phyloP scores from a whole-genome alignment of 1,140 invertebrate species.

The Drosophila serrata region DNA sequence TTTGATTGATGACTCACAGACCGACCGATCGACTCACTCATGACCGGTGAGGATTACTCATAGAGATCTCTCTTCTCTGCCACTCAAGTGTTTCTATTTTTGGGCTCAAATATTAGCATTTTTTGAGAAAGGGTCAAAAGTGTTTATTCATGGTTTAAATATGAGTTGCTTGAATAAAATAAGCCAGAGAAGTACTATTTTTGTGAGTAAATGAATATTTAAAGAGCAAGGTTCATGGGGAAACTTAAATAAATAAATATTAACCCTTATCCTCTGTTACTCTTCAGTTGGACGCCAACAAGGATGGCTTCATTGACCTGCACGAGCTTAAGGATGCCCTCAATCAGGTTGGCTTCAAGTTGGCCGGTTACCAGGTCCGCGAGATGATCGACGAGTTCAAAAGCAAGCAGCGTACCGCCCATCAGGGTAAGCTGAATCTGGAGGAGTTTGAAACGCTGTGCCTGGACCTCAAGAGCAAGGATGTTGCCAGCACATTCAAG shows the following conservation, averaged over 20 bases:
- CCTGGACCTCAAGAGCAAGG: constrained; percentile 94
- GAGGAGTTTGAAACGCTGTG: constrained; percentile 97
- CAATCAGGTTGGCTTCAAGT: constrained; percentile 96
- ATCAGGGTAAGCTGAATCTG: constrained; percentile 92
- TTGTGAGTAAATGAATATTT: no score
- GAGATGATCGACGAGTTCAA: constrained; percentile 96
- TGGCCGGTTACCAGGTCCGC: constrained; percentile 95
- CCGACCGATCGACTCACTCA: constrained; percentile 27
- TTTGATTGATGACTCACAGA: constrained; percentile 50
- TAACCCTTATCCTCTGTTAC: background rate
- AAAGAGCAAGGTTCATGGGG: no score
- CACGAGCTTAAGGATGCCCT: constrained; percentile 95
- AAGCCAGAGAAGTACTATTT: no score
- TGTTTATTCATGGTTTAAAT: no score
- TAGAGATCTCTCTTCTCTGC: constrained; percentile 8
- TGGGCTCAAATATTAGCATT: constrained; percentile 1
- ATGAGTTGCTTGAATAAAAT: background rate
- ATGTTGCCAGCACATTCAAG: constrained; percentile 96
- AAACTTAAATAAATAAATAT: no score
- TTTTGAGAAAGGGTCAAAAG: background rate
- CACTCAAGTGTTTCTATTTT: constrained; percentile 1
- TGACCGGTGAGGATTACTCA: constrained; percentile 53
- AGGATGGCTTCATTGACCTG: constrained; percentile 95
- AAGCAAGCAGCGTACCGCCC: constrained; percentile 89
- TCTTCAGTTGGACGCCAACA: constrained; percentile 94